Base-by-base conservation (phyloP, 92 coral and sea anemone genomes). In the Epizoanthus ramosus region DNA sequence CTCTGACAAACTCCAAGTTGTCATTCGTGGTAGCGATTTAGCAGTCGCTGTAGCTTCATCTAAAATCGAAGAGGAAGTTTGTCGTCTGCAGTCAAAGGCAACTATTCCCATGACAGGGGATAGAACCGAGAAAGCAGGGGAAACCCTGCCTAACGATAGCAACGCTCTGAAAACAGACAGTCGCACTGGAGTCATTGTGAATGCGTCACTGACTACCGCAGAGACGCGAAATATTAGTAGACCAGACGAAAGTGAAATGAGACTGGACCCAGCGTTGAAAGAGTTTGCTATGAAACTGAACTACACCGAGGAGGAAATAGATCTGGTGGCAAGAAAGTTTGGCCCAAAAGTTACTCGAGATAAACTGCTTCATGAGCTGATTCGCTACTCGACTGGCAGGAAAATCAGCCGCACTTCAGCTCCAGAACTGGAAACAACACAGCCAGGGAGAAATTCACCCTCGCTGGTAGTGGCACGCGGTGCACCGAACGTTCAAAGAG, bases 271-370 rank as follows among this genome's bases (percentile, higher is more conserved):
- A 13, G 87, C 93, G 14, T 74, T 97, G 74, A 87, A 91, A 68
- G 99, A 92, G 21, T 97, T 97, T 89, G 99, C 99, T 3, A 60
- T 90, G 52, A 97, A 97, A 80, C 95, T 97, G 12, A 98, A 98
- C 16, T 97, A 97, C 75, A 91, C 98, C 0, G 85, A 94, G 63
- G 90, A 90, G 64, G 97, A 88, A 18, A 92, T 97, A 23, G 80
- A 90, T 41, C 90, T 83, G 19, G 99, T 94, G 18, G 94, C 92
- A 24, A 88, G 86, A 57, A 97, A 97, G 59, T 95, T 92, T 31
- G 99, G 99, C 58, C 74, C 89, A 5, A 84, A 92, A 14, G 94
- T 94, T 22, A 94, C 90, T 61, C 92, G 92, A 63, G 95, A 97
- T 84, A 97, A 95, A 12, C 84, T 97, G 67, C 87, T 97, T 18